Percentiles rank a stretch among this genome's conserved stretches.
Conservation (phyloP, 2,797 vertebrate genomes). For the Argyrosomus regius region DNA sequence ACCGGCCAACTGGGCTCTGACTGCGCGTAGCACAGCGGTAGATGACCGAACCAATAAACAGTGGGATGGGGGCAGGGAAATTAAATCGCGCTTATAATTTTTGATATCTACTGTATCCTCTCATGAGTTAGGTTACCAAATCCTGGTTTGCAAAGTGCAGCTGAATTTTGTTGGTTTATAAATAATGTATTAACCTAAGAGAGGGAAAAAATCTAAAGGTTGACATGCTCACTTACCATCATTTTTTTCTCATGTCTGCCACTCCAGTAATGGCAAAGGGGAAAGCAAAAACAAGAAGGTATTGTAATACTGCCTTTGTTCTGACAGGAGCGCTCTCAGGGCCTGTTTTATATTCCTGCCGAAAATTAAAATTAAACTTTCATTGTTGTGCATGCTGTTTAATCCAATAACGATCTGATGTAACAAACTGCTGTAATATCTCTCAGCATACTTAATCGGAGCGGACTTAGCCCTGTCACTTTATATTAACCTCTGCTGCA, state of each 20-base stretch:
- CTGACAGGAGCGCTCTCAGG: slow-evolving; percentile 78
- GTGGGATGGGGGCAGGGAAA: not conserved
- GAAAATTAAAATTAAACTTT: slow-evolving; percentile 94
- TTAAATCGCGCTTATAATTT: slow-evolving; percentile 22
- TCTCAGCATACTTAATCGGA: slow-evolving; percentile 98
- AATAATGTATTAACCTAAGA: slow-evolving; percentile 68
- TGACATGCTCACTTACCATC: slow-evolving; percentile 76
- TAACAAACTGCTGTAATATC: slow-evolving; percentile 96
- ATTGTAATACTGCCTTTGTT: slow-evolving; percentile 80
- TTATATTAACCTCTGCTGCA: slow-evolving; percentile 99
- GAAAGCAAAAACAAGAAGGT: slow-evolving; percentile 74
- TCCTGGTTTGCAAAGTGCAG: slow-evolving; percentile 29
- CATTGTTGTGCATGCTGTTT: slow-evolving; percentile 95
- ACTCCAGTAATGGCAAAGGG: slow-evolving; percentile 65
- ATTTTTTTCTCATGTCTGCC: slow-evolving; percentile 65
- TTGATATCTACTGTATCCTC: slow-evolving; percentile 3
- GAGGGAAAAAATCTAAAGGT: slow-evolving; percentile 42
- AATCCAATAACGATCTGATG: slow-evolving; percentile 98
- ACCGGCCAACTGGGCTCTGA: slow-evolving; percentile 32
- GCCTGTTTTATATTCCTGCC: slow-evolving; percentile 79
- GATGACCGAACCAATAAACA: slow-evolving; percentile 39
- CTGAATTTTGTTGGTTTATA: slow-evolving; percentile 52
- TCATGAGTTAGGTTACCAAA: slow-evolving; percentile 22
- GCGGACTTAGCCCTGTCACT: slow-evolving; percentile 98
- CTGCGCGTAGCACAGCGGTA: slow-evolving; percentile 31